These are phyloP conservation scores for Anguilla marmorata DNA, from an alignment of 2,797 vertebrate species.

Conservation along the genomic window DNA sequence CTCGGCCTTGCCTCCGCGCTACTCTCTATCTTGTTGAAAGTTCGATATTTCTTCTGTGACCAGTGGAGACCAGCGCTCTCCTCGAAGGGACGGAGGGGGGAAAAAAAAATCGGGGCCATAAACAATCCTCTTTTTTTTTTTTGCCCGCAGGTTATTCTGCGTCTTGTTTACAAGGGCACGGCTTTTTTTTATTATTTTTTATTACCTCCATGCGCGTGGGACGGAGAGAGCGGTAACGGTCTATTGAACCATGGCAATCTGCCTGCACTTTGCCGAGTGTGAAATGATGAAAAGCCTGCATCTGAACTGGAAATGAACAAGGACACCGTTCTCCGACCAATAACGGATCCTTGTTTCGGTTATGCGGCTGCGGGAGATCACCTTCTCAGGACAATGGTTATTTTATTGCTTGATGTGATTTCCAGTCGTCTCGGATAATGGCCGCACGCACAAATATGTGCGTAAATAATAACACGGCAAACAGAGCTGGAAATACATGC, in stretches of 20 bases:
- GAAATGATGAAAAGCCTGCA: constrained; percentile 14
- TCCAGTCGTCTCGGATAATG: no score
- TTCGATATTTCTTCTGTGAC: constrained; percentile 22
- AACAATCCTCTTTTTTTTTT: neutral
- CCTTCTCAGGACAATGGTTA: neutral
- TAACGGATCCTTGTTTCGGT: neutral
- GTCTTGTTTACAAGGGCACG: neutral
- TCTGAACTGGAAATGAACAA: neutral
- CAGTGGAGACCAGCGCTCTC: neutral
- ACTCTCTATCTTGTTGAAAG: constrained; percentile 7
- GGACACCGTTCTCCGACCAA: neutral
- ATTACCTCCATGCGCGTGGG: constrained; percentile 6
- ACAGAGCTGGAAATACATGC: neutral
- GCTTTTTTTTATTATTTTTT: neutral
- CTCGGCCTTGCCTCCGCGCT: neutral
- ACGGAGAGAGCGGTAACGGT: neutral
- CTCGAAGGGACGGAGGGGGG: neutral
- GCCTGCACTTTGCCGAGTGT: neutral
- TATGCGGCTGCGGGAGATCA: neutral
- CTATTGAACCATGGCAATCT: constrained; percentile 22
- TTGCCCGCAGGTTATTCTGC: constrained; percentile 7
- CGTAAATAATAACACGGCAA: neutral
- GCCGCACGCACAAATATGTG: no score
- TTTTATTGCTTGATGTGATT: neutral
- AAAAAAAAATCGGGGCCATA: constrained; percentile 9